A percentile compares a stretch with the other conserved stretches of the same genome.
Evolutionary conservation across 2,797 vertebrate species (phyloP).

Genomic region (Neomorphus geoffroyi): DNA sequence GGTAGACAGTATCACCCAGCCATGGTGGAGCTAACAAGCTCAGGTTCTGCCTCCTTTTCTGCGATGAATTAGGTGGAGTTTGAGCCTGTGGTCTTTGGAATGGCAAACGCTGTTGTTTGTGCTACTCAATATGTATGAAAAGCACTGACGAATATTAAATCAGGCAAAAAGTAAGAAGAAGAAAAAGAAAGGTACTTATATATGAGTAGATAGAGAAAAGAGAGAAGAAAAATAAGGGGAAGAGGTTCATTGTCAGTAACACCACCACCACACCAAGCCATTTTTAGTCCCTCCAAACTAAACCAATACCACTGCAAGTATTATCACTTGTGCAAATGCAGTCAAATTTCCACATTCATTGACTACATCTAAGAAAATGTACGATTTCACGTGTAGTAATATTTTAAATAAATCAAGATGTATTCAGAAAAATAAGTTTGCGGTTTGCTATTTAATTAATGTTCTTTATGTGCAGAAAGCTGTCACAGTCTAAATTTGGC

Average conservation of each 20-base stretch:
- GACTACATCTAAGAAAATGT: not conserved
- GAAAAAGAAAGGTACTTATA: not conserved
- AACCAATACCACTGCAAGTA: not conserved
- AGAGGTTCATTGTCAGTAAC: not conserved
- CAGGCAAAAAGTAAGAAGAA: not conserved
- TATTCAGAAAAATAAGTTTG: not conserved
- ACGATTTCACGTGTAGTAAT: not conserved
- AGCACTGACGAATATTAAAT: not conserved
- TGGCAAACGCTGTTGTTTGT: not conserved
- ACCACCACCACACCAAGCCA: not conserved
- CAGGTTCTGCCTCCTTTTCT: not conserved
- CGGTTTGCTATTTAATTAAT: not conserved
- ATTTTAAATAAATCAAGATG: not conserved
- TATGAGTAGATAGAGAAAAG: not conserved
- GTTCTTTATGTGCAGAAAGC: not conserved
- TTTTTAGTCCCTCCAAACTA: not conserved
- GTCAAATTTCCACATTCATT: not conserved
- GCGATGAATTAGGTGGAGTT: not conserved
- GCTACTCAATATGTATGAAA: not conserved
- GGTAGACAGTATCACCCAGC: not conserved
- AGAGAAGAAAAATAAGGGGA: not conserved
- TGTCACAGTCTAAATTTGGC: constrained; percentile 9
- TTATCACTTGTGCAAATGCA: not conserved
- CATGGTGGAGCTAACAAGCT: not conserved
- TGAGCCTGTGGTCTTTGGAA: not conserved